Base-by-base conservation (phyloP, 2,113 vertebrate species). In the Corydoras sp. region DNA sequence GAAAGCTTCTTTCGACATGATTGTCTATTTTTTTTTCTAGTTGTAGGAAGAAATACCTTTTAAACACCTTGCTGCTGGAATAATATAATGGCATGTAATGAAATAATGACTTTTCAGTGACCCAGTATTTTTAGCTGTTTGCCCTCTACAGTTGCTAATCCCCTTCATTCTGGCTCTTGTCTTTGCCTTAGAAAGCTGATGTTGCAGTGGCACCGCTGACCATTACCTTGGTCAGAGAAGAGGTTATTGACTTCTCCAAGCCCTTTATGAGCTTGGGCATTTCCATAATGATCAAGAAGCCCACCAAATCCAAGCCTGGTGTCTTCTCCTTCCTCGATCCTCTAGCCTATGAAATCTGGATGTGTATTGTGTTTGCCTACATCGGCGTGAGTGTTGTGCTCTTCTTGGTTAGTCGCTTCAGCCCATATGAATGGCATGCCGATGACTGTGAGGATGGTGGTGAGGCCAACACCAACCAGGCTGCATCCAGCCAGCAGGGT, bases 211-310 rank as follows among this genome's bases (percentile, higher is more conserved):
- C 97, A 32, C 97, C 97, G 0, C 87, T 99, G 79, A 99, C 97
- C 58, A 99, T 99, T 85, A 99, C 97, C 2, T 86, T 99, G 78
- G 97, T 99, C 48, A 90, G 97, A 71, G 97, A 99, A 83, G 96
- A 99, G 85, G 96, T 98, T 66, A 99, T 99, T 71, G 97, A 99
- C 87, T 99, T 99, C 89, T 99, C 95, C 72, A 99, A 99, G 83
- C 96, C 96, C 0, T 98, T 99, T 83, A 99, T 99, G 97, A 98
- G 95, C 49, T 81, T 99, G 80, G 97, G 97, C 8, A 99, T 99
- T 76, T 99, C 97, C 79, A 99, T 99, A 79, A 98, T 99, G 96
- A 98, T 99, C 79, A 99, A 99, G 88, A 99, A 99, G 79, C 97
- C 97, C 49, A 95, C 94, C 69, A 99, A 99, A 83, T 99, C 97